A percentile compares a stretch with the other conserved stretches of the same genome.
phyloP scores from a whole-genome alignment of 2,888 invertebrate genomes.

The Aphelenchoides bicaudatus region DNA sequence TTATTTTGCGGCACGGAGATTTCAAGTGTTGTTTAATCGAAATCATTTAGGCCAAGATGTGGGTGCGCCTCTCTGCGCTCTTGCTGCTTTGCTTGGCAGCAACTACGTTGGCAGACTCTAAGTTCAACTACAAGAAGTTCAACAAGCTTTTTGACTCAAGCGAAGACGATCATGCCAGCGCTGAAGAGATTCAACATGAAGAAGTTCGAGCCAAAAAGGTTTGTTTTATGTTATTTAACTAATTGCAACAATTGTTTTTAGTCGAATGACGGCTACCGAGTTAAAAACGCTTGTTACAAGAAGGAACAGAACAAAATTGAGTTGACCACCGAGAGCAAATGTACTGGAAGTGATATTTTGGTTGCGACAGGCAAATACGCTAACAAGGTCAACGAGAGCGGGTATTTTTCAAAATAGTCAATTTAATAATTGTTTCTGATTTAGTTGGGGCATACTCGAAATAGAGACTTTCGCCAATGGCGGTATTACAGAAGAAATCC shows the following conservation, averaged over 20 bases:
- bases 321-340: slow-evolving; percentile 13
- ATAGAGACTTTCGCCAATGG: slow-evolving; percentile 52
- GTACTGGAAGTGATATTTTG: slow-evolving; percentile 19
- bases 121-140: slow-evolving; percentile 5
- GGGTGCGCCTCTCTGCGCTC: too few relatives aligned
- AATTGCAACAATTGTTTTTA: neutral
- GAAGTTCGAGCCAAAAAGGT: neutral
- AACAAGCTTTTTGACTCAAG: slow-evolving; percentile 5
- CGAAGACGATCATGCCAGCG: slow-evolving; percentile 8
- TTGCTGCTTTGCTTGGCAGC: too few relatives aligned
- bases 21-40: too few relatives aligned
- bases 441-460: slow-evolving; percentile 57
- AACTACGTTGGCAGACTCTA: neutral
- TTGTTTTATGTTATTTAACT: slow-evolving; percentile 1
- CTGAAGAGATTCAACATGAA: slow-evolving; percentile 2
- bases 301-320: slow-evolving; percentile 1
- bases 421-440: slow-evolving; percentile 20
- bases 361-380: slow-evolving; percentile 53
- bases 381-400: slow-evolving; percentile 55
- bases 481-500: slow-evolving; percentile 45
- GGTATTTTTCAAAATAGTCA: slow-evolving; percentile 28
- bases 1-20: too few relatives aligned
- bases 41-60: too few relatives aligned
- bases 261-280: slow-evolving; percentile 10
- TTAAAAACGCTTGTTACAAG: slow-evolving; percentile 13